Base-by-base conservation (phyloP, 2,113 vertebrate species). In the Picathartes gymnocephalus region DNA sequence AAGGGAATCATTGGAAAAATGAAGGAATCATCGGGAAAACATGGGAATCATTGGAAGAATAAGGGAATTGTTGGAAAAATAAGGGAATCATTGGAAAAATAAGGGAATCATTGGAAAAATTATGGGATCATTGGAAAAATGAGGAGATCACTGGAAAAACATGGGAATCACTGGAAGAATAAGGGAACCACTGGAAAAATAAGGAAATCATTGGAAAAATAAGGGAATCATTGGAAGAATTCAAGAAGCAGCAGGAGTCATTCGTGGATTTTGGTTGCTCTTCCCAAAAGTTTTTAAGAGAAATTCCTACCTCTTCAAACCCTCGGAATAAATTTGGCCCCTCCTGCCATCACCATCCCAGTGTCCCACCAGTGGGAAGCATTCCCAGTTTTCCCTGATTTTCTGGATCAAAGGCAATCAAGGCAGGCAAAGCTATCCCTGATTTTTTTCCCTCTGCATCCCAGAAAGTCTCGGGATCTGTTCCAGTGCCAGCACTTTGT, bases 361-460 rank as follows among this genome's bases (percentile, higher is more conserved):
- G 28, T 3, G 7, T 48, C 23, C 1, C 0, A n/a, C 7, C 1
- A 1, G 5, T 18, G 33, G 72, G 66, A 79, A 53, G 27, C 7
- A 31, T 4, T 1, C 68, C 47, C 56, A 51, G 37, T 57, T 70
- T 77, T n/a, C 54, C 11, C 31, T 11, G 33, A 23, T 42, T 8
- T 44, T 1, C 45, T n/a, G 40, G 42, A 45, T 27, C 56, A 39
- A 73, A 35, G 39, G 10, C 9, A 7, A 70, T 48, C 64, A 48
- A n/a, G 31, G 37, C 51, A 56, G 53, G 40, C 48, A 65, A 85
- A 56, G 20, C 45, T 10, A 39, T 12, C 20, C 40, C 15, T 39
- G 65, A 62, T 31, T 13, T 69, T 28, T 51, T 21, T 24, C 33
- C 50, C 31, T 74, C 76, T 9, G 6, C 17, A 28, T 71, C 68